These are phyloP conservation scores for Trichosurus vulpecula DNA, from an alignment of 2,797 vertebrate genomes.

Conservation along the genomic window DNA sequence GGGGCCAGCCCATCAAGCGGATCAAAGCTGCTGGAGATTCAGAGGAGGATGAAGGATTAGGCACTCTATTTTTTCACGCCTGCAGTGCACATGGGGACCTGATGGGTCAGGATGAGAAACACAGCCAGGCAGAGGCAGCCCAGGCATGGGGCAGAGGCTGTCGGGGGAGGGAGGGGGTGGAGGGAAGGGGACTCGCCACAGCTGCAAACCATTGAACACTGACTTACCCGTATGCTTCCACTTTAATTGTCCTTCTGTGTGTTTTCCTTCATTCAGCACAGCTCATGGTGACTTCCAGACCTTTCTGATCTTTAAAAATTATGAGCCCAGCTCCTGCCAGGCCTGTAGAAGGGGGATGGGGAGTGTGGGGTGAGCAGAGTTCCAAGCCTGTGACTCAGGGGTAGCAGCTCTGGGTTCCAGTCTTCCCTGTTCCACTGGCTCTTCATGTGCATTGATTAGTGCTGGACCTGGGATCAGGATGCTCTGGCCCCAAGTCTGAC, in stretches of 20 bases:
- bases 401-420: background rate
- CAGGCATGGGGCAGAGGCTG: constrained; percentile 74
- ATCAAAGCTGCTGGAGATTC: constrained; percentile 78
- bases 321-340: constrained; percentile 69
- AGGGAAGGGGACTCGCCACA: constrained; percentile 72
- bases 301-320: constrained; percentile 81
- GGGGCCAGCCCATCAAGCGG: constrained; percentile 62
- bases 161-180: constrained; percentile 49
- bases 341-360: background rate
- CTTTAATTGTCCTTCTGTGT: constrained; percentile 81
- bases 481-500: background rate
- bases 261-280: constrained; percentile 61
- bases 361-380: background rate
- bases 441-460: background rate
- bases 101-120: constrained; percentile 83
- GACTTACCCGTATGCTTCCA: constrained; percentile 71
- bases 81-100: constrained; percentile 85
- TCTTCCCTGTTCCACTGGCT: background rate
- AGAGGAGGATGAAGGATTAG: constrained; percentile 82
- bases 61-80: constrained; percentile 84
- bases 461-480: background rate
- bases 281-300: constrained; percentile 71
- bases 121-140: constrained; percentile 78
- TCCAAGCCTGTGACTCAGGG: background rate
- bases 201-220: constrained; percentile 85